Evolutionary conservation across 2,797 vertebrate species (phyloP), one percentile per base, ranked within the genome.

Genomic region (Parotocinclus haroldoi): DNA sequence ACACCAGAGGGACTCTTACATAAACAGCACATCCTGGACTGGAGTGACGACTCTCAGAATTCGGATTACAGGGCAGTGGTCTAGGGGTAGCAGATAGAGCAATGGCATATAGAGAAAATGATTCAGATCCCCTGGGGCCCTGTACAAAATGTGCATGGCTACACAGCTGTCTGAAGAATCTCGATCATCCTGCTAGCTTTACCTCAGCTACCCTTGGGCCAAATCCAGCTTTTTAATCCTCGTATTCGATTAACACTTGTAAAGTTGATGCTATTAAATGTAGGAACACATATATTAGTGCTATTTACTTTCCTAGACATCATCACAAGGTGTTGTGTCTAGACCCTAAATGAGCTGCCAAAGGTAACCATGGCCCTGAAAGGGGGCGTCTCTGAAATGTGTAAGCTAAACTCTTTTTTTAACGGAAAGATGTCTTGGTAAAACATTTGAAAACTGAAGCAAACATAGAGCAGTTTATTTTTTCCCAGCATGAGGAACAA

Each of bases 261-360:
- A 13, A 44, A 10, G 9, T 44, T 44, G 7, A 4, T 70, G 72
- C 11, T 78, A 76, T 69, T 75, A 68, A 78, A 72, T 62, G 63
- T 66, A 40, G 36, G 54, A 55, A 27, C 27, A 27, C 27, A 2
- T 2, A 27, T 27, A 2, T 27, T 27, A 27, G 27, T 27, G 27
- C 27, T n/a, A n/a, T n/a, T n/a, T n/a, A n/a, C n/a, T 5, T 27
- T 27, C 27, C 2, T 27, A 27, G 27, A 27, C 27, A 27, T n/a
- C n/a, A n/a, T n/a, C n/a, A n/a, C n/a, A n/a, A n/a, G n/a, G n/a
- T n/a, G n/a, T n/a, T n/a, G n/a, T n/a, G n/a, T n/a, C 27, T 27
- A 27, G 27, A 27, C 27, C 27, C 27, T 5, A 27, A 27, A 27
- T 27, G 27, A 27, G 27, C 27, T 27, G 27, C 27, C 27, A 27